Evolutionary conservation across 1,140 invertebrate species (phyloP), one percentile per base, ranked within the genome.

Genomic region (Zaprionus nigranus): DNA sequence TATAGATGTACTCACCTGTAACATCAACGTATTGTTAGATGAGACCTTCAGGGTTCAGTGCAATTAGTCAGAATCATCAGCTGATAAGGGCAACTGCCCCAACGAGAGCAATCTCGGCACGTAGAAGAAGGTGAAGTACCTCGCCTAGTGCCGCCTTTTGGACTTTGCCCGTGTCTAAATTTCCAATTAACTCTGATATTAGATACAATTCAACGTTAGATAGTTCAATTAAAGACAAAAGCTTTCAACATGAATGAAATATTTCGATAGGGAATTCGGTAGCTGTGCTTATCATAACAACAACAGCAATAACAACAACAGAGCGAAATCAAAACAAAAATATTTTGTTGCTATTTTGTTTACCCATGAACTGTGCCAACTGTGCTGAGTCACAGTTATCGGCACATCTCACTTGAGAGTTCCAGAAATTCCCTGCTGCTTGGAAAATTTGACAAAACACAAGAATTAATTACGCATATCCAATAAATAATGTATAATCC

Each of bases 121-220:
- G 15, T 40, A 40, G 38, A 7, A 2, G 43, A 49, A 51, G 46
- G 46, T 51, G 11, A 20, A 22, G 17, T 13, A 51, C 46, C 46
- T 22, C 20, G 12, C 46, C 20, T 20, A 12, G 46, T 12, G 9
- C 9, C 46, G 11, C 17, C 4, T 11, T 20, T 61, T 88, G 84
- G 70, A 88, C 84, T 88, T 88, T 88, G 85, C 38, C 64, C 75
- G n/a, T 83, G 81, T 83, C 66, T 74, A 78, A 78, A 75, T 80
- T 87, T 87, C 64, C 78, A 87, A 87, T 87, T 87, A 88, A 83
- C 63, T 86, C 43, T 43, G 69, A 83, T 87, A 67, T 26, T 49
- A 15, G 30, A 62, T 62, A 67, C 62, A 34, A 43, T 28, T 36
- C 61, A 53, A 58, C 30, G 20, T 17, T 11, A 70, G 77, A 85